Base-by-base conservation (phyloP, 1,140 invertebrate genomes). In the Lepidurus packardi region DNA sequence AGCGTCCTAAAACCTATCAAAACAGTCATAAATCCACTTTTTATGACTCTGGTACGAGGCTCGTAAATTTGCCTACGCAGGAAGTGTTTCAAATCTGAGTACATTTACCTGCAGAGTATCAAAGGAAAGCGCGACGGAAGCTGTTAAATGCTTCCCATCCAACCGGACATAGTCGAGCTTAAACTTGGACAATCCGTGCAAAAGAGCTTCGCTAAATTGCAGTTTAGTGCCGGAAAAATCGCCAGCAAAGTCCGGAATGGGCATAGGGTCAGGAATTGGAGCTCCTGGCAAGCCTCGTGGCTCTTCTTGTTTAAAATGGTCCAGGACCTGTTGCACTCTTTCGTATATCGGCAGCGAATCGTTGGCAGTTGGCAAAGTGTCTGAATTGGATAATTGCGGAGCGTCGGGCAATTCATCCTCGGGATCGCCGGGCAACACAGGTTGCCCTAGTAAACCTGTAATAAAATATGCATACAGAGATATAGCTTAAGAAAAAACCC, bases 281-380 rank as follows among this genome's bases (percentile, higher is more conserved):
- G 88, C 90, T 4, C 90, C 91, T 0, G 93, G 93, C 10, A 94
- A 82, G 0, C 93, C 93, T 1, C 92, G 85, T 0, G 91, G 91
- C 85, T 94, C 91, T 74, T 90, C 86, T 82, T 94, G 89, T 84
- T 94, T 92, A 83, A 91, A 94, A 83, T 95, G 93, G 73, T 93
- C 90, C n/a, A 95, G 82, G 9, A 94, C 87, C 42, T 86, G 85
- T 43, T 90, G 86, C 45, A 94, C 89, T 81, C 92, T 89, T 78
- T 92, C 89, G 73, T 24, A 43, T 11, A 78, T 73, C 44, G 41
- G 10, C 42, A 78, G 16, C 53, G 53, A 65, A 16, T 13, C 53
- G 13, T 24, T 41, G 42, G 24, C 43, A 5, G 43, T 1, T 1
- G 16, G 16, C 7, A 42, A 53, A n/a, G 24, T 16, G 10, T 43